A percentile compares a stretch with the other conserved stretches of the same genome.
These are phyloP conservation scores for Rana temporaria DNA, from an alignment of 2,113 vertebrate genomes.

Conservation along the genomic window DNA sequence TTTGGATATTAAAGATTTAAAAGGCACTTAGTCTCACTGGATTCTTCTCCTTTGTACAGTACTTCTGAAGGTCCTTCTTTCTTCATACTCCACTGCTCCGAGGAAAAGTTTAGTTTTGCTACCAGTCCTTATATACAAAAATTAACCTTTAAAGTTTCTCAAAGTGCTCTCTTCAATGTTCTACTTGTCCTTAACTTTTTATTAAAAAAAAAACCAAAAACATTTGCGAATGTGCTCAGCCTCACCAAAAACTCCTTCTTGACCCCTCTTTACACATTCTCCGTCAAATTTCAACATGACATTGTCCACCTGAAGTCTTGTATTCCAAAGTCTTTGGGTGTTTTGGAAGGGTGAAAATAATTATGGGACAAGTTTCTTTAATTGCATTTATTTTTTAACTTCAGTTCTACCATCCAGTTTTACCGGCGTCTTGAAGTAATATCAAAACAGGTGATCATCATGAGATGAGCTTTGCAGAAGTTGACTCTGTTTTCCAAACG, in stretches of 20 bases:
- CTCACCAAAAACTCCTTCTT: conserved; percentile 57
- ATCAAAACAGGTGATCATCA: conserved; percentile 99
- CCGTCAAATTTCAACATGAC: conserved; percentile 66
- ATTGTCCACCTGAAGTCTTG: conserved; percentile 75
- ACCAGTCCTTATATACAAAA: conserved; percentile 75
- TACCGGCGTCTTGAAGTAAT: conserved; percentile 89
- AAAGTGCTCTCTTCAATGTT: conserved; percentile 85
- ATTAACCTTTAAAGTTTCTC: conserved; percentile 70
- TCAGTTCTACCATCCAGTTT: conserved; percentile 47
- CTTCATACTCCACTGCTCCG: conserved; percentile 62
- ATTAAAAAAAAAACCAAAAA: conserved; percentile 29
- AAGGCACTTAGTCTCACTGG: conserved; percentile 92
- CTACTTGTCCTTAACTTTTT: conserved; percentile 62
- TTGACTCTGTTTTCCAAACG: conserved; percentile 94
- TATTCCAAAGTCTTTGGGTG: conserved; percentile 70
- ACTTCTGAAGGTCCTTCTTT: conserved; percentile 65
- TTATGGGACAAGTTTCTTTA: neutral
- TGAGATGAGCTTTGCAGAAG: conserved; percentile 98
- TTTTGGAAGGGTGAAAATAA: conserved; percentile 53
- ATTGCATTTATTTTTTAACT: neutral
- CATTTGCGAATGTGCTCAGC: conserved; percentile 41
- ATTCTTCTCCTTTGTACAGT: conserved; percentile 63
- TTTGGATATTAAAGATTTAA: conserved; percentile 87
- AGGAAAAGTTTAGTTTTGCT: conserved; percentile 66
- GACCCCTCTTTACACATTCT: conserved; percentile 60